Evolutionary conservation across 2,797 vertebrate species (phyloP), one percentile per base, ranked within the genome.

Genomic region (Lepus oiostolus): DNA sequence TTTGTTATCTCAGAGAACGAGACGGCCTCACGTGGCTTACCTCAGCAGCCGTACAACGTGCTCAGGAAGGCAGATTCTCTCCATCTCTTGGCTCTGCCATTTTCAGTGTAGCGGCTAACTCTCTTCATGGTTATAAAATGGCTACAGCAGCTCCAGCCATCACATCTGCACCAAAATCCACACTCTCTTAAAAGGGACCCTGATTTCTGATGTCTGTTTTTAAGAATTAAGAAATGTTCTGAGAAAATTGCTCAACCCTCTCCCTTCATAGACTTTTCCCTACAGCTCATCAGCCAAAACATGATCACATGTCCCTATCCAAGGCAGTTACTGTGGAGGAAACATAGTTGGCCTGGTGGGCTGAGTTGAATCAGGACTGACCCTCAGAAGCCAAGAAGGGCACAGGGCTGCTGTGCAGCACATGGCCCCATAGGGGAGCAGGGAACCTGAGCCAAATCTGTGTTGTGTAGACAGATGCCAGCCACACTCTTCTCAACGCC

Each of bases 141-240:
- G 58, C 67, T 77, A 17, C 86, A 24, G 13, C 28, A 58, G 32
- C 85, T 92, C 85, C 54, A 52, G 76, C 14, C 70, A 87, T 81
- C 67, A 42, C 87, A 54, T 65, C 35, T 38, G 87, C 72, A 87
- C 60, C 80, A 88, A 84, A 83, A 26, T 30, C 32, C 80, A 91
- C 54, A 88, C 42, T 85, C 42, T 85, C 72, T 67, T 8, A 38
- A n/a, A 85, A 76, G 11, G 24, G 19, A 30, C 32, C 7, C 24
- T 26, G 92, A 72, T 85, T 91, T 82, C 22, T 32, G 86, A 12
- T 65, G 13, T 50, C 24, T 81, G 10, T 85, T 68, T 89, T 75
- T 67, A 88, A 85, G 65, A 71, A 68, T 60, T 87, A 82, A 82
- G 79, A 90, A 90, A 58, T n/a, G 62, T 81, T 26, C 28, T 17